These are phyloP conservation scores for Galaxias olidus DNA, from an alignment of 2,797 vertebrate species.

Conservation along the genomic window DNA sequence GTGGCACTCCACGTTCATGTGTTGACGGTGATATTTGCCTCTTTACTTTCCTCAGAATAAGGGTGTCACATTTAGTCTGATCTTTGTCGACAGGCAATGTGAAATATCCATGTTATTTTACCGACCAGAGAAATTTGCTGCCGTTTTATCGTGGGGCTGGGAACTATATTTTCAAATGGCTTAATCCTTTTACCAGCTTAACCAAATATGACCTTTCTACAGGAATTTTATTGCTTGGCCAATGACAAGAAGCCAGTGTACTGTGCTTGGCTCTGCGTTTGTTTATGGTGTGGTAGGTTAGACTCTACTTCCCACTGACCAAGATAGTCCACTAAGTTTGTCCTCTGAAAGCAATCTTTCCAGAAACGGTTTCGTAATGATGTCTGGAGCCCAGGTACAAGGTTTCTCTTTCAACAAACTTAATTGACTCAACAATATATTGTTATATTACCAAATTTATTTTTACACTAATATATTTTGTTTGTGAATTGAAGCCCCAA, in stretches of 20 bases:
- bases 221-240: not conserved
- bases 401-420: too few species aligned
- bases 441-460: not conserved
- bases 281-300: not conserved
- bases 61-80: constrained; percentile 67
- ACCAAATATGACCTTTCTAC: constrained; percentile 14
- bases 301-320: not conserved
- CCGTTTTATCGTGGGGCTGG: constrained; percentile 53
- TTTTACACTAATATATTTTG: not conserved
- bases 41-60: constrained; percentile 61
- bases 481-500: not conserved
- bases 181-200: constrained; percentile 53
- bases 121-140: constrained; percentile 61
- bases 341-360: constrained; percentile 14
- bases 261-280: not conserved
- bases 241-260: not conserved
- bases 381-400: too few species aligned
- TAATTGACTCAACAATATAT: not conserved
- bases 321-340: constrained; percentile 5
- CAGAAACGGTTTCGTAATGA: not conserved
- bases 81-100: constrained; percentile 70
- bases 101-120: constrained; percentile 76
- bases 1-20: constrained; percentile 64
- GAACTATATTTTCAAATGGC: constrained; percentile 49
- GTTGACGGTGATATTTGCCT: constrained; percentile 63